Percentiles rank a stretch among this genome's conserved stretches.
Conservation (phyloP, 2,888 invertebrate species). For the Thereva unica region DNA sequence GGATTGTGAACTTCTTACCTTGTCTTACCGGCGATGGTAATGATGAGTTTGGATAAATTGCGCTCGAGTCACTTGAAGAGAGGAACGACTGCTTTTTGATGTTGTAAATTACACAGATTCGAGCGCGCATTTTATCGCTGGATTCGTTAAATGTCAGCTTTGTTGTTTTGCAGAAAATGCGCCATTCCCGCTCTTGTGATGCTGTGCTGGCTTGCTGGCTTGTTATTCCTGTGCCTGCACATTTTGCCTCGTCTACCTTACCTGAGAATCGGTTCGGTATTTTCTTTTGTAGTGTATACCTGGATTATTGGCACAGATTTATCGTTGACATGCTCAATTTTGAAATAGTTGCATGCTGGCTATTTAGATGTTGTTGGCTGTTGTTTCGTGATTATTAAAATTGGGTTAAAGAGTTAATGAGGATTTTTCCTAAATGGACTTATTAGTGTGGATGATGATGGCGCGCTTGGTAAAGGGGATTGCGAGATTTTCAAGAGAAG, state of each 20-base stretch:
- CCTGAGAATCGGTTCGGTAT: too few species aligned
- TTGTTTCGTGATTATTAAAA: slow-evolving; percentile 22
- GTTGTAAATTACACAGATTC: slow-evolving; percentile 29
- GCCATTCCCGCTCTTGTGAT: too few species aligned
- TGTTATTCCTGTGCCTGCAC: slow-evolving; percentile 27
- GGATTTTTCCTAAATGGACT: too few species aligned
- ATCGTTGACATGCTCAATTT: slow-evolving; percentile 24
- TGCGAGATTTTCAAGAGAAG: too few species aligned
- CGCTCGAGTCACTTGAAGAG: slow-evolving; percentile 23
- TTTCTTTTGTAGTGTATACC: slow-evolving; percentile 2
- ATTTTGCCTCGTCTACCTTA: neutral
- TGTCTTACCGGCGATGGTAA: slow-evolving; percentile 8
- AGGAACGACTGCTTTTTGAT: slow-evolving; percentile 11
- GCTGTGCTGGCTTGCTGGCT: neutral
- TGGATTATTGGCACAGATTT: slow-evolving; percentile 27
- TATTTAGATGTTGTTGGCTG: slow-evolving; percentile 2
- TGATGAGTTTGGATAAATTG: slow-evolving; percentile 29
- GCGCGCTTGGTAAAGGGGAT: too few species aligned
- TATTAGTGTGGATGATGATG: too few species aligned
- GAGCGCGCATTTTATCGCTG: slow-evolving; percentile 32
- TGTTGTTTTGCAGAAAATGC: slow-evolving; percentile 20
- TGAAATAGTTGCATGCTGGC: slow-evolving; percentile 11
- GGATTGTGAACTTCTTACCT: neutral
- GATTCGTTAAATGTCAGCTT: slow-evolving; percentile 38
- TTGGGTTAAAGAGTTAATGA: slow-evolving; percentile 11